phyloP scores from a whole-genome alignment of 2,113 vertebrate genomes.

The Osmerus mordax region DNA sequence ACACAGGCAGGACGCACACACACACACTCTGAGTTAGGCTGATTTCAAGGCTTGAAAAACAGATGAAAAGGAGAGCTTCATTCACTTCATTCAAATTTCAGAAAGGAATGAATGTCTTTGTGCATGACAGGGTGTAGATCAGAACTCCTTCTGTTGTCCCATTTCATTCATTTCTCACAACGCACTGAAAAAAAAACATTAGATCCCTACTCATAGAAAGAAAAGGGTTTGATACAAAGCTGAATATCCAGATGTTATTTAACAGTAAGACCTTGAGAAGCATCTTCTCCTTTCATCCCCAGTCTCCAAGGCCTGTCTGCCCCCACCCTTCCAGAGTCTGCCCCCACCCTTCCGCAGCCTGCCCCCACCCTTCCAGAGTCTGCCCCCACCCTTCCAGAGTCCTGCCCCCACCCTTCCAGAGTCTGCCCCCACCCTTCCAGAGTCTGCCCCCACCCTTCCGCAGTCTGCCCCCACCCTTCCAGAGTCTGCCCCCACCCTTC shows the following conservation, averaged over 20 bases:
- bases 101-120: constrained; percentile 25
- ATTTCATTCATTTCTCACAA: constrained; percentile 32
- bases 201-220: background rate
- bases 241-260: background rate
- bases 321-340: too few relatives aligned
- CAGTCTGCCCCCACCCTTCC: too few relatives aligned
- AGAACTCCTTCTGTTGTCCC: constrained; percentile 45
- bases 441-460: too few relatives aligned
- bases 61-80: constrained; percentile 50
- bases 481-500: too few relatives aligned
- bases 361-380: too few relatives aligned
- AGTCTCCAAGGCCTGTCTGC: too few relatives aligned
- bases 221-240: background rate
- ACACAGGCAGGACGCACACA: background rate
- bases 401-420: too few relatives aligned
- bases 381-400: too few relatives aligned
- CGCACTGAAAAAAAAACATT: background rate
- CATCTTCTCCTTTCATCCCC: too few relatives aligned
- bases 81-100: constrained; percentile 50
- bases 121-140: constrained; percentile 21
- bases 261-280: too few relatives aligned
- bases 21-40: constrained; percentile 5
- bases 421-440: too few relatives aligned
- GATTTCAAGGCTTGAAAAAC: background rate
- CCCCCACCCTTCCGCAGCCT: too few relatives aligned